Evolutionary conservation across 1,140 invertebrate genomes (phyloP).

Genomic region (Drosophila takahashii): DNA sequence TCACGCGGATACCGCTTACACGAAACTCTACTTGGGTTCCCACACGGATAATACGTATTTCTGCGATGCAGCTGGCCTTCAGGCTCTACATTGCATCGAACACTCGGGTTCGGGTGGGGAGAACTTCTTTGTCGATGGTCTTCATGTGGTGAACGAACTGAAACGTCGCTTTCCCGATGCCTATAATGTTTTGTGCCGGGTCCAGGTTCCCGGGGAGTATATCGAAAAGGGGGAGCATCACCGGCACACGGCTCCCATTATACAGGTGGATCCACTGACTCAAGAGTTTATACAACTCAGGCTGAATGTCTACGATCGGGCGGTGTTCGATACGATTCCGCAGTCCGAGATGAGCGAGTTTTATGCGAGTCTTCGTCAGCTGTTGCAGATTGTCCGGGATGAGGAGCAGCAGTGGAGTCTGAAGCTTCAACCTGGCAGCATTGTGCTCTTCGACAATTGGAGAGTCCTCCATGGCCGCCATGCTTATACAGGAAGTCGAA

Average conservation of each 20-base stretch:
- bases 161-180: slow-evolving; percentile 85
- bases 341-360: slow-evolving; percentile 86
- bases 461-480: slow-evolving; percentile 90
- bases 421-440: slow-evolving; percentile 87
- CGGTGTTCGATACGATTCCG: slow-evolving; percentile 86
- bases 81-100: slow-evolving; percentile 89
- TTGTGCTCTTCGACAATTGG: slow-evolving; percentile 91
- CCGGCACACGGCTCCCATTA: slow-evolving; percentile 85
- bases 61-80: slow-evolving; percentile 89
- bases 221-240: slow-evolving; percentile 87
- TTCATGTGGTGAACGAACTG: slow-evolving; percentile 87
- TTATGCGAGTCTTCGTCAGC: slow-evolving; percentile 87
- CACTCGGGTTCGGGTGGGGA: slow-evolving; percentile 88
- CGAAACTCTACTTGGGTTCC: slow-evolving; percentile 85
- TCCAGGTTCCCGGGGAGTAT: slow-evolving; percentile 88
- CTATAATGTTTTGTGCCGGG: slow-evolving; percentile 86
- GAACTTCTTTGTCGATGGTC: slow-evolving; percentile 89
- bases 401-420: slow-evolving; percentile 86
- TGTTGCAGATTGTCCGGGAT: slow-evolving; percentile 86
- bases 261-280: slow-evolving; percentile 85
- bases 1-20: slow-evolving; percentile 89
- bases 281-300: slow-evolving; percentile 86
- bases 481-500: slow-evolving; percentile 87
- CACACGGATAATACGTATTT: slow-evolving; percentile 91
- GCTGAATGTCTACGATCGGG: slow-evolving; percentile 90